Conservation (phyloP, 2,797 vertebrate genomes). For the Amniataba percoides region DNA sequence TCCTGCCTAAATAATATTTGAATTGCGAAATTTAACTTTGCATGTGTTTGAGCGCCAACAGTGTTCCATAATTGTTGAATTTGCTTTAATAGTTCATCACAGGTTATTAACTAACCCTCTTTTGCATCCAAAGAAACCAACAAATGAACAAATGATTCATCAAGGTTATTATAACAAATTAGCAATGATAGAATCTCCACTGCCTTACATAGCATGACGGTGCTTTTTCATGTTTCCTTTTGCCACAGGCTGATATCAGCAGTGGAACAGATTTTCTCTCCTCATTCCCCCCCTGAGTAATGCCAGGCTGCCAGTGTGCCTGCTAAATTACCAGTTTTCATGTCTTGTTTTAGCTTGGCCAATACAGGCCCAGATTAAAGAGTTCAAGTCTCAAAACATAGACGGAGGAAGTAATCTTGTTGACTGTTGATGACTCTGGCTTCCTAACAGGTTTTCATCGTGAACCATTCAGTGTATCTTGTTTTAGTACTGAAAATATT, state of each 20-base stretch:
- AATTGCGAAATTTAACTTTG: background rate
- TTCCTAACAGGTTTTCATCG: background rate
- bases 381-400: constrained; percentile 27
- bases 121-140: constrained; percentile 37
- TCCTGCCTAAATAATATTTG: background rate
- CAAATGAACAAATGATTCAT: constrained; percentile 64
- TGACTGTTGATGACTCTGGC: constrained; percentile 27
- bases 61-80: too few species aligned
- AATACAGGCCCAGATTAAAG: constrained; percentile 28
- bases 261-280: constrained; percentile 22
- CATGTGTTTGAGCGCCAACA: background rate
- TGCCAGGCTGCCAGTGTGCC: constrained; percentile 45
- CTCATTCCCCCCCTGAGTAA: constrained; percentile 44
- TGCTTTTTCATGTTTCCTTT: constrained; percentile 48
- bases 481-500: background rate
- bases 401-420: background rate
- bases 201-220: constrained; percentile 23
- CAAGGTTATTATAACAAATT: constrained; percentile 56
- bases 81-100: constrained; percentile 20
- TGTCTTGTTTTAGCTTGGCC: constrained; percentile 33
- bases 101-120: constrained; percentile 22
- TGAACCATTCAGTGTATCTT: constrained; percentile 4
- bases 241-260: constrained; percentile 54
- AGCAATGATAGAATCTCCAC: constrained; percentile 38
- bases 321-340: constrained; percentile 39